Base-by-base conservation (phyloP, 37 sponge, comb jelly and placozoan genomes). In the Spongia lamella region DNA sequence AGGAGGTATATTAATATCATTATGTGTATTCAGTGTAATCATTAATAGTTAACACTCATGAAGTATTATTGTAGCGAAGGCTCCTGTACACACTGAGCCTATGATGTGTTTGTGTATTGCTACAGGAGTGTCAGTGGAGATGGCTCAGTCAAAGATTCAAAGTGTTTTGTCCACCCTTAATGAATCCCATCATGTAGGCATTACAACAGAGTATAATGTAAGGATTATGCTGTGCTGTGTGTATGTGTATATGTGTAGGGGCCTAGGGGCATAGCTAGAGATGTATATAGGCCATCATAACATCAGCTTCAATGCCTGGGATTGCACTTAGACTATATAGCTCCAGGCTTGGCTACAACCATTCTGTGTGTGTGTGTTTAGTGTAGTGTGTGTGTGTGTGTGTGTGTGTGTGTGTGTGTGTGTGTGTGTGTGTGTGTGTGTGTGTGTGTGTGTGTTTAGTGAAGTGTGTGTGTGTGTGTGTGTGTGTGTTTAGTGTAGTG, bases 191-290 rank as follows among this genome's bases (percentile, higher is more conserved):
- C 84, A 77, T 36, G 34, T 27, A 6, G 33, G 33, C 1, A 58
- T 89, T 59, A 80, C 79, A 76, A 60, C 47, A 20, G 40, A 79
- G 24, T 89, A 70, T 59, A 87, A 87, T 77, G 88, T 87, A 36
- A 2, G 35, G 6, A 5, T 7, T 5, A 21, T 7, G 11, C 50
- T 15, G 38, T 50, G 7, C 14, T 39, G 20, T 50, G 43, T 75
- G 62, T 60, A 50, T 15, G 62, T 75, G 77, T 76, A 55, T 76
- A 22, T 63, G 53, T 61, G 53, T 62, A 55, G 49, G 65, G 40
- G 77, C 63, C 35, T 63, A 55, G 43, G 66, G 24, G 32, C 47
- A 36, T 76, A 66, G 62, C 54, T 76, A 33, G 37, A 24, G 1
- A 30, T 76, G 77, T 76, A 56, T 64, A 38, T 64, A 56, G 53